phyloP scores from a whole-genome alignment of 2,797 vertebrate species.

The Luscinia megarhynchos region DNA sequence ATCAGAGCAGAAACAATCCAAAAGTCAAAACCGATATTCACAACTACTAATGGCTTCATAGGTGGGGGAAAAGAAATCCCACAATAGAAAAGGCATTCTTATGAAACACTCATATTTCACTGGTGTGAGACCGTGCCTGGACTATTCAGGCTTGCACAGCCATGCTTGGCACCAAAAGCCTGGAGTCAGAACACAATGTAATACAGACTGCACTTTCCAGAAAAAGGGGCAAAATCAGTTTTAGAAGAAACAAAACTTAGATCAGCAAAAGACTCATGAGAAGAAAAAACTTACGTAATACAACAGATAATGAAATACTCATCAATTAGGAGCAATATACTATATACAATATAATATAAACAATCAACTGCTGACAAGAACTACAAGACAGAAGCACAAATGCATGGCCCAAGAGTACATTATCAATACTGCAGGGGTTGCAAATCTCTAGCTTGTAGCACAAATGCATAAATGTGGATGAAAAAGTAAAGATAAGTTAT shows the following conservation, averaged over 20 bases:
- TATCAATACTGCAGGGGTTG: background rate
- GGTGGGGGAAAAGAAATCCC: background rate
- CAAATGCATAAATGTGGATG: accelerated
- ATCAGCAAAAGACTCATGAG: background rate
- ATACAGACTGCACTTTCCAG: background rate
- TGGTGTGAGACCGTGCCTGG: background rate
- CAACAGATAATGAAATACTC: background rate
- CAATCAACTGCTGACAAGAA: background rate
- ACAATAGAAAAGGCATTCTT: background rate
- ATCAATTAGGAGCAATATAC: background rate
- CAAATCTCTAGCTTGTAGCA: background rate
- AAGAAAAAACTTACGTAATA: background rate
- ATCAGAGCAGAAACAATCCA: background rate
- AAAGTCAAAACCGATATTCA: background rate
- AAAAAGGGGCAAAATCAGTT: background rate
- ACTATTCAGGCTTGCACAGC: background rate
- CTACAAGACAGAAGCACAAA: background rate
- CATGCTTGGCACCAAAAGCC: background rate
- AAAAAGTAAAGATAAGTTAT: background rate
- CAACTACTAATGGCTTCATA: background rate
- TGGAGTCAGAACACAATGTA: background rate
- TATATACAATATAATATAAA: background rate
- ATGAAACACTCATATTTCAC: background rate
- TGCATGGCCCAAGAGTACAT: background rate
- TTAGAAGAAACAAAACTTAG: background rate